Evolutionary conservation across 2,797 vertebrate genomes (phyloP), one percentile per base, ranked within the genome.

Genomic region (Halcyon chelicuti): DNA sequence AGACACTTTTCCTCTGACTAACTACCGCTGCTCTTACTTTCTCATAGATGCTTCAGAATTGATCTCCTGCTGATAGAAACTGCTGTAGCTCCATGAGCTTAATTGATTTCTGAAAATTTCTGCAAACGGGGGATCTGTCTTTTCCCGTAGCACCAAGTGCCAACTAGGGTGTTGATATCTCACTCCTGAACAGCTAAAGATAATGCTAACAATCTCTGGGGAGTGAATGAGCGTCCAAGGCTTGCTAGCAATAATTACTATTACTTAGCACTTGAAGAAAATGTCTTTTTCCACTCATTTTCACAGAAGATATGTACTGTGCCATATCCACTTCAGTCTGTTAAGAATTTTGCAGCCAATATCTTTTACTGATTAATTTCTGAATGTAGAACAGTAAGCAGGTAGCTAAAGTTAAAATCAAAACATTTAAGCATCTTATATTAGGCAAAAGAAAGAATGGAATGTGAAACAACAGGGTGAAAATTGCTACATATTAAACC

Each of bases 91-190:
- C 74, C 47, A 55, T 14, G 44, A 91, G 62, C 63, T 55, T 77
- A 82, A 88, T 52, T 76, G 81, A 91, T 85, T 86, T 91, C 78
- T 44, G 67, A 92, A 75, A 73, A 71, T 33, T 87, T 91, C 78
- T 87, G 61, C 55, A 85, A 87, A 82, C 7, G 29, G 19, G 22
- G 60, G 7, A 74, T 44, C 35, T 77, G 47, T 44, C 49, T 93
- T 86, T 67, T 87, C 26, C 44, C 79, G 77, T 8, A 73, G 35
- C 39, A 88, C 19, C 16, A 79, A 89, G 54, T 35, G 51, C 60
- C 66, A 81, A 8, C 33, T 31, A 47, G 44, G 13, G 16, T 40
- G 71, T 39, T 87, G 74, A 33, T 68, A 78, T 21, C 33, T 76
- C 77, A 42, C 11, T 88, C 73, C 52, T 39, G 74, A 76, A 79